Evolutionary conservation across 2,113 vertebrate species (phyloP).

Genomic region (Limanda limanda): DNA sequence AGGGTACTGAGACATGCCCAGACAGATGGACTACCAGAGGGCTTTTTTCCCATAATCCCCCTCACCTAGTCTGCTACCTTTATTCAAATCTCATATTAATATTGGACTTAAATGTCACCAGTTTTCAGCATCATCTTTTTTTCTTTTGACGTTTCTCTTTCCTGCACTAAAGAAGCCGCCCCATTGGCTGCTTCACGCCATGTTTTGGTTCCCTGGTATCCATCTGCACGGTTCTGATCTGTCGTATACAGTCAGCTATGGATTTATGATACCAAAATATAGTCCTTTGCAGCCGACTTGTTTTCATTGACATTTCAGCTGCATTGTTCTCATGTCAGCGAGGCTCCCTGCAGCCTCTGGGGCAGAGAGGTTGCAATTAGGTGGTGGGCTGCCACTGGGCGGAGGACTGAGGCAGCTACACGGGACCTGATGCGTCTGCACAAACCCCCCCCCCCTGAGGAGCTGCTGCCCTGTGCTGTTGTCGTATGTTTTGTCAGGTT

Average conservation of each 20-base stretch:
- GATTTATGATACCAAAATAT: neutral
- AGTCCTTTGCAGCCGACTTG: constrained; percentile 26
- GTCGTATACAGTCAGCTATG: neutral
- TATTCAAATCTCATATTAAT: constrained; percentile 13
- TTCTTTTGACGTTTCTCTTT: neutral
- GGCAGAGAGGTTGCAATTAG: constrained; percentile 45
- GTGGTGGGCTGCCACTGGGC: constrained; percentile 30
- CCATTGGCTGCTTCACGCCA: neutral
- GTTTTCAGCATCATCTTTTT: neutral
- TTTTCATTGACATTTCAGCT: constrained; percentile 53
- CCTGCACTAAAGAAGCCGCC: neutral
- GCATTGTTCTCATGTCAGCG: constrained; percentile 40
- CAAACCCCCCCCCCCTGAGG: constrained; percentile 1
- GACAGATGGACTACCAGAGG: constrained; percentile 63
- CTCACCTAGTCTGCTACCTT: constrained; percentile 35
- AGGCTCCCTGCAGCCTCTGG: constrained; percentile 28
- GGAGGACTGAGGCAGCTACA: constrained; percentile 32
- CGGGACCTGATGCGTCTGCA: neutral
- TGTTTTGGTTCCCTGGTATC: neutral
- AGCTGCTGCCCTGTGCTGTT: constrained; percentile 12
- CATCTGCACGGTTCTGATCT: constrained; percentile 2
- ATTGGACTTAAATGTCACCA: neutral
- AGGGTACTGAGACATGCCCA: constrained; percentile 47
- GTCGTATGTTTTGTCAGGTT: constrained; percentile 6
- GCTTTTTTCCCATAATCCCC: constrained; percentile 51